phyloP scores from a whole-genome alignment of 2,888 invertebrate genomes.

The Drosophila peninsularis region DNA sequence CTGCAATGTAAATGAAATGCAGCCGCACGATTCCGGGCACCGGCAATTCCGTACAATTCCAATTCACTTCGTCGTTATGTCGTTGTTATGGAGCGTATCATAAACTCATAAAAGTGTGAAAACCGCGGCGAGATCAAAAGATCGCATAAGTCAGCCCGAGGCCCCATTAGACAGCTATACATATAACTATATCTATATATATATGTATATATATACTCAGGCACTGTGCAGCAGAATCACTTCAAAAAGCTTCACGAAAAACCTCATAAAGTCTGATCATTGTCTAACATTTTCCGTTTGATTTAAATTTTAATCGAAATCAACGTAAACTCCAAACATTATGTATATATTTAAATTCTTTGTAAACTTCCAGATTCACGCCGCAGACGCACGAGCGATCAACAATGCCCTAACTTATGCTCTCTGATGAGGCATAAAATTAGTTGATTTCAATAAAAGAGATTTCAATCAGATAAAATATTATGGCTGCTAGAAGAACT shows the following conservation, averaged over 20 bases:
- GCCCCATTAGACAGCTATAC: not conserved
- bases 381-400: not conserved
- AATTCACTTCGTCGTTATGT: conserved; percentile 38
- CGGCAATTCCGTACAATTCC: conserved; percentile 26
- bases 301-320: conserved; percentile 15
- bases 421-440: conserved; percentile 1
- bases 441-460: conserved; percentile 6
- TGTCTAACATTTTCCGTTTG: conserved; percentile 6
- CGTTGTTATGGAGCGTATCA: conserved; percentile 69
- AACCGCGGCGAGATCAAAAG: conserved; percentile 72
- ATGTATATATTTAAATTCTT: conserved; percentile 8
- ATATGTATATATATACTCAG: not conserved
- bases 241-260: conserved; percentile 7
- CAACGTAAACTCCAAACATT: conserved; percentile 6
- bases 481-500: not conserved
- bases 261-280: conserved; percentile 6
- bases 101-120: conserved; percentile 77
- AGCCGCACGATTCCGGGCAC: conserved; percentile 21
- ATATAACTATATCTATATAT: not conserved
- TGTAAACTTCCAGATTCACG: not conserved
- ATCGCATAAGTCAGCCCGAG: conserved; percentile 11
- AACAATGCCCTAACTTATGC: conserved; percentile 1
- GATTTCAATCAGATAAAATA: conserved; percentile 5
- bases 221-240: not conserved
- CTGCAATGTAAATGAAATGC: conserved; percentile 55